Evolutionary conservation across 2,113 vertebrate species (phyloP), one percentile per base, ranked within the genome.

Genomic region (Pseudorectes ferrugineus): DNA sequence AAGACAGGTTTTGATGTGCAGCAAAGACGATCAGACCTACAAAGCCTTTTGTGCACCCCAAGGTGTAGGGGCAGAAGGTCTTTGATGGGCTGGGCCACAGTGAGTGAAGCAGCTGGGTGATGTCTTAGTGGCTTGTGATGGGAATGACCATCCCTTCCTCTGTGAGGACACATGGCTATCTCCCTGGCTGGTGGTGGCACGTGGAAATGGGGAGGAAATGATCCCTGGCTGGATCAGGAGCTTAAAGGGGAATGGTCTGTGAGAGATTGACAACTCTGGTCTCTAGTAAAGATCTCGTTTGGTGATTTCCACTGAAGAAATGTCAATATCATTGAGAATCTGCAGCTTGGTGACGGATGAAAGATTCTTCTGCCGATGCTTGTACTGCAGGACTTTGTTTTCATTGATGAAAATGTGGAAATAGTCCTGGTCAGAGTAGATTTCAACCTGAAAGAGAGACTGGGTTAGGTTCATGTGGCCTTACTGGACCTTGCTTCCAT

Each of bases 401-500:
- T 98, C 97, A 35, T 98, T 92, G 4, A 98, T 93, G 25, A 97
- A 98, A 87, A 98, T 74, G 11, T 98, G 98, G 94, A 98, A 98
- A 94, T 97, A 94, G 58, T 98, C 98, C 5, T 92, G 70, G 12
- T 98, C 98, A 2, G 98, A 98, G 89, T 97, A 98, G 75, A 98
- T 98, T 97, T 98, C 98, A 26, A 98, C 95, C 98, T 99, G 96
- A 48, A 88, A 92, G 66, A 95, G 62, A 94, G 33, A 48, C 6
- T 51, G 20, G 33, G 40, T 86, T 63, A 79, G 17, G 43, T 43
- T 80, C 43, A 15, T 5, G 35, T 55, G 46, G 58, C 40, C 29
- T 61, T 6, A 8, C 8, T 12, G 14, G 35, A 31, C 48, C 29
- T 43, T 43, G 12, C 12, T 87, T 31, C 45, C 12, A 1, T 6